phyloP scores from a whole-genome alignment of 2,888 invertebrate species.

The Drosophila atripex region DNA sequence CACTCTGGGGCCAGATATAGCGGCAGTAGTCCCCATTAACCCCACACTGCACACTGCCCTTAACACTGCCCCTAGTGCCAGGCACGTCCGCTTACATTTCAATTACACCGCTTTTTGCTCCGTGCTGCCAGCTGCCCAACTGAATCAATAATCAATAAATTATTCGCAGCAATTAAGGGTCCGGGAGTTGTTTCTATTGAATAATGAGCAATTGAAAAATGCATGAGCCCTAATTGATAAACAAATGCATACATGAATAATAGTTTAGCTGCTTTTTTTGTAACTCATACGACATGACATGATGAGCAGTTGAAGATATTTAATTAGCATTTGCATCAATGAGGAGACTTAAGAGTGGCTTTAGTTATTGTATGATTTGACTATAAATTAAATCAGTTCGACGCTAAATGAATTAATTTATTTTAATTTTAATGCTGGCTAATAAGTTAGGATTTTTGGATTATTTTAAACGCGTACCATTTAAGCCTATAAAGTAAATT shows the following conservation, averaged over 20 bases:
- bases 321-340: constrained; percentile 10
- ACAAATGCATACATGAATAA: constrained; percentile 21
- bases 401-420: background rate
- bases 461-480: no score
- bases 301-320: constrained; percentile 32
- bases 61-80: constrained; percentile 6
- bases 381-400: background rate
- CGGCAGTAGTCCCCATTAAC: background rate
- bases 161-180: constrained; percentile 45
- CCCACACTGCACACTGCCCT: background rate
- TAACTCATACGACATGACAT: constrained; percentile 3
- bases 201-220: constrained; percentile 49
- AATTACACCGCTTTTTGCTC: constrained; percentile 32
- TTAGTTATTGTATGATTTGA: background rate
- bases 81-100: constrained; percentile 47
- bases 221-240: constrained; percentile 45
- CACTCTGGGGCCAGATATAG: constrained; percentile 39
- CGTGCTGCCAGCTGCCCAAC: background rate
- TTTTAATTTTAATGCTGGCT: background rate
- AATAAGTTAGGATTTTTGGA: no score
- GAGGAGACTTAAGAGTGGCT: background rate
- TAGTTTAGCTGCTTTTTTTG: background rate
- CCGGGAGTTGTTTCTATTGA: constrained; percentile 20
- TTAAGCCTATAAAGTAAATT: no score
- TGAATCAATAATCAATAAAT: constrained; percentile 58